Evolutionary conservation across 2,888 invertebrate species (phyloP).

Genomic region (Graphium colonna): DNA sequence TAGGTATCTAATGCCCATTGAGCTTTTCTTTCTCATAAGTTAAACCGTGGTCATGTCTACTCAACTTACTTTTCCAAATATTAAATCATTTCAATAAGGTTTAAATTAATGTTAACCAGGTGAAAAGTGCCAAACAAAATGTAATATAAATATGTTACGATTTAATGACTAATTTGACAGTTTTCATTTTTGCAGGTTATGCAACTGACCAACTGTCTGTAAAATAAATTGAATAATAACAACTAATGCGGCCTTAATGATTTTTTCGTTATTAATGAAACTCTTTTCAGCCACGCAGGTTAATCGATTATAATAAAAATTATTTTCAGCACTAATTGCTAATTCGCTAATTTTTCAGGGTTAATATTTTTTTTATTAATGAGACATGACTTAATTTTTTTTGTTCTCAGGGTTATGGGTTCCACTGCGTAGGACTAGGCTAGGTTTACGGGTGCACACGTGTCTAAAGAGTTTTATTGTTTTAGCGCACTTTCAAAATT

Average conservation of each 20-base stretch:
- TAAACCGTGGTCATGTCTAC: no score
- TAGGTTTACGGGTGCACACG: slow-evolving; percentile 28
- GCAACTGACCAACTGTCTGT: slow-evolving; percentile 44
- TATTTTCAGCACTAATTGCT: slow-evolving; percentile 67
- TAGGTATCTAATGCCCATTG: no score
- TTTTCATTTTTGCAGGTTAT: slow-evolving; percentile 60
- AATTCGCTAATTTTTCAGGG: slow-evolving; percentile 64
- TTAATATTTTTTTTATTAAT: slow-evolving; percentile 35
- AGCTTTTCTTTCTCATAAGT: no score
- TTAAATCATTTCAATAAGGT: no score
- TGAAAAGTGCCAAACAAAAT: no score
- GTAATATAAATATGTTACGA: no score
- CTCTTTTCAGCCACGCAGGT: slow-evolving; percentile 27
- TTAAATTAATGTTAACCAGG: slow-evolving; percentile 1
- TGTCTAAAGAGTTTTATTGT: slow-evolving; percentile 1
- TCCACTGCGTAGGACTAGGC: slow-evolving; percentile 31
- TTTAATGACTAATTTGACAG: slow-evolving; percentile 45
- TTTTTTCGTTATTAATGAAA: slow-evolving; percentile 13
- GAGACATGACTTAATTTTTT: slow-evolving; percentile 31
- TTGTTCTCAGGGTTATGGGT: slow-evolving; percentile 60
- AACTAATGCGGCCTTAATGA: slow-evolving; percentile 11
- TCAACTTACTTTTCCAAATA: no score
- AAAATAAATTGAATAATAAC: slow-evolving; percentile 27
- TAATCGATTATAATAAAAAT: slow-evolving; percentile 35
- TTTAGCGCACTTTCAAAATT: slow-evolving; percentile 1